Percentiles rank a stretch among this genome's conserved stretches.
Evolutionary conservation across 2,797 vertebrate genomes (phyloP).

Genomic region (Xyrichtys novacula): DNA sequence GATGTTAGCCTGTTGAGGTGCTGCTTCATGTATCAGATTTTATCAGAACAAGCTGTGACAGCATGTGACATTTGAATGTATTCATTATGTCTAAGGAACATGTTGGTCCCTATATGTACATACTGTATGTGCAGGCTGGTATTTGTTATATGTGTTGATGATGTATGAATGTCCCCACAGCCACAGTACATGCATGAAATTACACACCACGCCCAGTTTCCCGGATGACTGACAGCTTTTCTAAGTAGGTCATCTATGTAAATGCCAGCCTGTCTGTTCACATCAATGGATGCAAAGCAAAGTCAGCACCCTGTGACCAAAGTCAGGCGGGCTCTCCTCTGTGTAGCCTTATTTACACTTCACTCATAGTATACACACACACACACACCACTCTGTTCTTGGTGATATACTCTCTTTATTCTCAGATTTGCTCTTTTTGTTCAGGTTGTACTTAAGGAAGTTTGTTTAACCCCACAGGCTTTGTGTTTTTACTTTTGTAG

Average conservation of each 20-base stretch:
- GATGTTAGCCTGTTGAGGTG: background rate
- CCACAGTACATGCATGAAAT: slow-evolving; percentile 68
- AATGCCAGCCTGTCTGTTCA: slow-evolving; percentile 82
- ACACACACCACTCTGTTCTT: slow-evolving; percentile 19
- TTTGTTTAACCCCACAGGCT: background rate
- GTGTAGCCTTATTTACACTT: slow-evolving; percentile 21
- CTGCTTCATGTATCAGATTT: background rate
- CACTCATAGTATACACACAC: slow-evolving; percentile 31
- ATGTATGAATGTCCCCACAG: slow-evolving; percentile 52
- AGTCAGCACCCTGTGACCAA: slow-evolving; percentile 68
- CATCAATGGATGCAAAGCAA: slow-evolving; percentile 70
- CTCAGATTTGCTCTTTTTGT: background rate
- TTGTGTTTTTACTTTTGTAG: background rate
- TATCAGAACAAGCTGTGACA: background rate
- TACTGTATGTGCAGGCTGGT: slow-evolving; percentile 4
- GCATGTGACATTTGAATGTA: slow-evolving; percentile 5
- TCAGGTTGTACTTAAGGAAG: background rate
- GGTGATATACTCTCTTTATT: slow-evolving; percentile 3
- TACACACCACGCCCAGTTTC: slow-evolving; percentile 61
- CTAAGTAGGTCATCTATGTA: slow-evolving; percentile 81
- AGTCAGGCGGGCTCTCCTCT: slow-evolving; percentile 49
- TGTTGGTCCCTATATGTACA: background rate
- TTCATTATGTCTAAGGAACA: slow-evolving; percentile 1
- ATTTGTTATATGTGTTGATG: slow-evolving; percentile 40
- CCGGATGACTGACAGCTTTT: slow-evolving; percentile 74